A percentile compares a stretch with the other conserved stretches of the same genome.
These are phyloP conservation scores for Abrostola tripartita DNA, from an alignment of 2,888 invertebrate genomes.

Conservation along the genomic window DNA sequence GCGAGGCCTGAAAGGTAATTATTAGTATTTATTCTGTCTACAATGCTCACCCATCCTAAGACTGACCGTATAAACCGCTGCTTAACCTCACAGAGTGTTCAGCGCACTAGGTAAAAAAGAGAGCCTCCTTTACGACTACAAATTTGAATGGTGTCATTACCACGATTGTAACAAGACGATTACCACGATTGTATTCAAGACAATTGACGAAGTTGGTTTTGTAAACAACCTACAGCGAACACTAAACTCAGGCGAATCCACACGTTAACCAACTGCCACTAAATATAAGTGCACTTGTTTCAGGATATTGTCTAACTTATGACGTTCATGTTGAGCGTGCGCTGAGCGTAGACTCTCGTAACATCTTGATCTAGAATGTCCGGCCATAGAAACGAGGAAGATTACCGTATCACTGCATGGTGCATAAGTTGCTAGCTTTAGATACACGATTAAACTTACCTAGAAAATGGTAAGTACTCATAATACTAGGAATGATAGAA, in stretches of 20 bases:
- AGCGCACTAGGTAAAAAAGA: no score
- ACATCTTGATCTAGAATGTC: slow-evolving; percentile 15
- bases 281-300: slow-evolving; percentile 39
- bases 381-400: not conserved
- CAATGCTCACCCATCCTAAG: no score
- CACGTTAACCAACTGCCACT: slow-evolving; percentile 35
- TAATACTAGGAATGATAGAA: no score
- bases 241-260: slow-evolving; percentile 30
- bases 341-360: slow-evolving; percentile 15
- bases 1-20: no score
- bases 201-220: slow-evolving; percentile 4
- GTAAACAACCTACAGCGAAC: slow-evolving; percentile 23
- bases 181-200: not conserved
- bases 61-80: no score
- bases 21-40: no score
- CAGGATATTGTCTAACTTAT: slow-evolving; percentile 36
- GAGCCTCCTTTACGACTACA: no score
- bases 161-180: not conserved
- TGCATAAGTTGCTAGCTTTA: no score
- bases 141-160: no score
- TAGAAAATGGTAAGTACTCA: no score
- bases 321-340: slow-evolving; percentile 28
- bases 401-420: no score
- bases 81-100: no score
- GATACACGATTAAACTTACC: not conserved